These are phyloP conservation scores for Baryphthengus martii DNA, from an alignment of 2,113 vertebrate species.

Conservation along the genomic window DNA sequence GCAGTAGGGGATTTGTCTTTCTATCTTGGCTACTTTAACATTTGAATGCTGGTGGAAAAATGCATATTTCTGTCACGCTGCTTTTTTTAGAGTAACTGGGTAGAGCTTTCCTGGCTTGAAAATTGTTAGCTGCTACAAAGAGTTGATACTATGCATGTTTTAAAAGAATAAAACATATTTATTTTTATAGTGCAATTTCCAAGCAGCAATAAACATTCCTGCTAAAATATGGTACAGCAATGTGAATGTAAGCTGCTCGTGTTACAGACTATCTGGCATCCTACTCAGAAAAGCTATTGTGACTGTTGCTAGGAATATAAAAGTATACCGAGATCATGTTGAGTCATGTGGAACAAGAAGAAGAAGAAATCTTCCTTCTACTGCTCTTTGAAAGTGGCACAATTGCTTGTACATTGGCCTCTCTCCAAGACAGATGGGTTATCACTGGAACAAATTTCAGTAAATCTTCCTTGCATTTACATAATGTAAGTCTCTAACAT, in stretches of 20 bases:
- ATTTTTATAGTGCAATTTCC: not conserved
- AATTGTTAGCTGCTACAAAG: not conserved
- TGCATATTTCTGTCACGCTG: not conserved
- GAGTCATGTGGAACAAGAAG: not conserved
- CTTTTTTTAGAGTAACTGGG: not conserved
- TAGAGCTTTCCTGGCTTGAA: not conserved
- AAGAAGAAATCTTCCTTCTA: not conserved
- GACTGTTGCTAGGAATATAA: not conserved
- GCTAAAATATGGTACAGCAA: not conserved
- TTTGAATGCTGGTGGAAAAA: not conserved
- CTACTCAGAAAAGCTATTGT: not conserved
- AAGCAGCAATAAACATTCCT: not conserved
- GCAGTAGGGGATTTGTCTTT: not conserved
- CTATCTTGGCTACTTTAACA: not conserved
- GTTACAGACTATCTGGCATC: not conserved
- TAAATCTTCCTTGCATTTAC: not conserved
- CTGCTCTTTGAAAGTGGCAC: not conserved
- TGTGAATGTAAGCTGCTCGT: not conserved
- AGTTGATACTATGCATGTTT: not conserved
- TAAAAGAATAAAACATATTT: not conserved
- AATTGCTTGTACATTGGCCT: not conserved
- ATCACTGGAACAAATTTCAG: conserved; percentile 1
- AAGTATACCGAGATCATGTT: not conserved
- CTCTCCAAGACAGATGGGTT: conserved; percentile 51
- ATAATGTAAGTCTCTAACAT: conserved; percentile 3